A percentile compares a stretch with the other conserved stretches of the same genome.
These are phyloP conservation scores for Brachynemurus nebulosus DNA, from an alignment of 2,888 invertebrate genomes.

Conservation along the genomic window DNA sequence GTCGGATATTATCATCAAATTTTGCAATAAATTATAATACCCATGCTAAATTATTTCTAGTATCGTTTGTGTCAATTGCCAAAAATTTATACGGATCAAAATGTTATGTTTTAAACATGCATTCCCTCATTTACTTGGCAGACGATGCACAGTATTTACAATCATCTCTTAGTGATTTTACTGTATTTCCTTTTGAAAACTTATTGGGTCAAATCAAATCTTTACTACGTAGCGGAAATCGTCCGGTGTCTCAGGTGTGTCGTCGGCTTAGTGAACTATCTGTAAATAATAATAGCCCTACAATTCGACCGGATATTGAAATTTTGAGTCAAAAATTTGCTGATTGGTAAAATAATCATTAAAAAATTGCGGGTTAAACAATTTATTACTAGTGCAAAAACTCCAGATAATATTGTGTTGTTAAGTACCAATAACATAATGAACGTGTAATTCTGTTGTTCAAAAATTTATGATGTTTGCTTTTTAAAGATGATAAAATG, in stretches of 20 bases:
- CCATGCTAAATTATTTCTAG: background rate
- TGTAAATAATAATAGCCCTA: too few species aligned
- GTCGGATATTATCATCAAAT: background rate
- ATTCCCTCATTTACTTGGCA: background rate
- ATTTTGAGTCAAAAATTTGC: too few species aligned
- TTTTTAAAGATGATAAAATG: too few species aligned
- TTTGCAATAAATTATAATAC: background rate
- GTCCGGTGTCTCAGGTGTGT: background rate
- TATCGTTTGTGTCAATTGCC: background rate
- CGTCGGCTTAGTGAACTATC: too few species aligned
- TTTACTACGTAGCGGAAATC: background rate
- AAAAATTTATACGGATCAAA: background rate
- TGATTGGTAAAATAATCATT: too few species aligned
- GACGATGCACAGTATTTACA: background rate
- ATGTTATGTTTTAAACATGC: background rate
- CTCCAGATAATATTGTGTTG: too few species aligned
- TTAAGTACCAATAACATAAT: too few species aligned
- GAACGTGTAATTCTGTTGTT: too few species aligned
- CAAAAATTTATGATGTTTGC: too few species aligned
- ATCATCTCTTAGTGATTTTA: background rate
- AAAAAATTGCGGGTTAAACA: too few species aligned
- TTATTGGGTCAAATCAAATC: background rate
- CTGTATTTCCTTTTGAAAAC: background rate
- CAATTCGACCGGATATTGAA: too few species aligned
- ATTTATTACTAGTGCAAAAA: too few species aligned